Base-by-base conservation (phyloP, 2,797 vertebrate species). In the Brachymystax lenok region DNA sequence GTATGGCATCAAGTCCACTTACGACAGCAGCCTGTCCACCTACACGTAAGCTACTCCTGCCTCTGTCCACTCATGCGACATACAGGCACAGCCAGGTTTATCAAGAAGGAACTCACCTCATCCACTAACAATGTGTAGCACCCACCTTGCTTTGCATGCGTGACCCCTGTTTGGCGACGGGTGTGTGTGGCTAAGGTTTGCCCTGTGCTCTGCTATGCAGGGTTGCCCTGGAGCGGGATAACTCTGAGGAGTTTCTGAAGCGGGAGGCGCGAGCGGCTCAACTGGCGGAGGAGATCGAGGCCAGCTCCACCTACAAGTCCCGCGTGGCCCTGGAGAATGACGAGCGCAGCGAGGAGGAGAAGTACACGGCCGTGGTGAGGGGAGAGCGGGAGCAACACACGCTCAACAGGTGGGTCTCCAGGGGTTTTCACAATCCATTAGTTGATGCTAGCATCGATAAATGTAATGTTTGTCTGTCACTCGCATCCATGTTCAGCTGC, bases 281-380 rank as follows among this genome's bases (percentile, higher is more conserved):
- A 90, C 95, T 99, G 92, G 98, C 98, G 16, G 97, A 99, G 84
- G 98, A 99, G 93, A 99, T 99, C 66, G 98, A 99, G 94, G 97
- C 98, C 90, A 99, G 98, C 83, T 95, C 98, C 87, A 96, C 97
- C 54, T 99, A 99, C 91, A 98, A 98, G 93, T 97, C 98, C 85
- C 96, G 97, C 1, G 96, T 97, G 86, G 97, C 98, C 68, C 93
- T 99, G 90, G 98, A 99, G 94, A 99, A 99, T 63, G 98, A 99
- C 72, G 97, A 99, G 27, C 95, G 98, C 69, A 96, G 96, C 5
- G 98, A 99, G 89, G 98, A 99, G 94, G 98, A 99, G 88, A 99
- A 99, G 90, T 99, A 96, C 71, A 99, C 97, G 12, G 97, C 98
- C 79, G 98, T 99, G 89, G 95, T 97, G 88, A 96, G 97, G 89